Base-by-base conservation (phyloP, 2,113 vertebrate genomes). In the Neolamprologus sp. region DNA sequence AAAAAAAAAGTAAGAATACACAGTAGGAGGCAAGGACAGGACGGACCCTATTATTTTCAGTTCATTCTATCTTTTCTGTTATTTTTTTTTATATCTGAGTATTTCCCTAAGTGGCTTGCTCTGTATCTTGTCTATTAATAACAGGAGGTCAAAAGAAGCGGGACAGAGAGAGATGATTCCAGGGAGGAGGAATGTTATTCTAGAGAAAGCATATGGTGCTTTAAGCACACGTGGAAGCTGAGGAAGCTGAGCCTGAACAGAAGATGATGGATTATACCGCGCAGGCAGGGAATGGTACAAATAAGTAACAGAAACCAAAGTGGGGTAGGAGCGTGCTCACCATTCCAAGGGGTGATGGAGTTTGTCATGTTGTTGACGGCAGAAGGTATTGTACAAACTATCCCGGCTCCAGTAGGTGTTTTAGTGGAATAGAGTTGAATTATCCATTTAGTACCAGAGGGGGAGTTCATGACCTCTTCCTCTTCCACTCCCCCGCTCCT, bases 381-480 rank as follows among this genome's bases (percentile, higher is more conserved):
- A 81, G 57, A 85, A 94, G 85, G 63, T 71, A 87, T 86, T 87
- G 89, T 88, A 90, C 84, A 92, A 92, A 93, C 90, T 89, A 80
- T 89, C 85, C 65, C 31, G 80, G 90, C 93, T 92, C 57, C 37
- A 7, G 86, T 89, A 82, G 83, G 86, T 93, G 84, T 93, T 91
- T 95, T 86, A 92, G 93, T 86, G 92, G 88, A 89, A 93, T 88
- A 84, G 90, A 95, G 91, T 95, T 94, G 94, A 96, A 95, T 95
- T 90, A 94, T 91, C 95, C 93, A 89, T 95, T 96, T 95, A 95
- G 78, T 91, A 93, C 92, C 89, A 85, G 87, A 91, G 91, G 94
- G 93, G 71, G 49, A 93, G 91, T 88, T 95, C 88, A 35, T 35
- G 87, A 94, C 91, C 93, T 92, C 87, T 82, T 92, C 89, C 92